Base-by-base conservation (phyloP, 2,888 invertebrate species). In the Cheilosia vulpina region DNA sequence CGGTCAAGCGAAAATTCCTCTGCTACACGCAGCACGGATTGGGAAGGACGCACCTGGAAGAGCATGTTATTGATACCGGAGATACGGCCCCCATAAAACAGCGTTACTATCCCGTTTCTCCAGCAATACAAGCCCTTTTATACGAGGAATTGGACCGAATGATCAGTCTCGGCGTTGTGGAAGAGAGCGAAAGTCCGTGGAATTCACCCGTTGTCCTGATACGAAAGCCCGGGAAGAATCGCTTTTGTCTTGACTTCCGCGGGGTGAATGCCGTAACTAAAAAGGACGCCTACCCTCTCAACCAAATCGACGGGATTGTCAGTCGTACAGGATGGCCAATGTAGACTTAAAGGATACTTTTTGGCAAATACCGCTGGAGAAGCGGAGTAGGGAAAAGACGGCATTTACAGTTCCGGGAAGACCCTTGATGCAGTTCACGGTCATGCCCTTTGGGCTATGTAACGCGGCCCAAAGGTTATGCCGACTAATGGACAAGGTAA, bases 71-170 rank as follows among this genome's bases (percentile, higher is more conserved):
- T 5, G 79, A 85, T 53, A 53, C 72, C 24, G 80, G 83, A 1
- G 79, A 68, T 4, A 43, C 80, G 1, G 47, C 41, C 4, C 85
- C 87, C 0, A 52, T 83, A 15, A 87, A 87, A 45, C 80, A 87
- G 38, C 68, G 87, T 1, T 80, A 87, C 38, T 88, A 85, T 38
- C 85, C 87, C 0, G 50, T 87, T 1, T 88, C 87, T 38, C 87
- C 85, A 7, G 80, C 73, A 0, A 60, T 87, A 15, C 87, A 88
- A 47, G 57, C 66, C n/a, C 45, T 82, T 15, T 17, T 87, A 2
- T 83, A 87, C 31, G 81, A 65, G 4, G 90, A 90, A 69, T 83
- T 90, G 0, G 89, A 90, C 15, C 65, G 87, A 3, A 91, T 91
- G 90, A 34, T 91, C 7, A 60, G 57, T 2, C 62, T 88, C 4